Base-by-base conservation (phyloP, 1,140 invertebrate species). In the silkworm (Bombyx mori) region DNA sequence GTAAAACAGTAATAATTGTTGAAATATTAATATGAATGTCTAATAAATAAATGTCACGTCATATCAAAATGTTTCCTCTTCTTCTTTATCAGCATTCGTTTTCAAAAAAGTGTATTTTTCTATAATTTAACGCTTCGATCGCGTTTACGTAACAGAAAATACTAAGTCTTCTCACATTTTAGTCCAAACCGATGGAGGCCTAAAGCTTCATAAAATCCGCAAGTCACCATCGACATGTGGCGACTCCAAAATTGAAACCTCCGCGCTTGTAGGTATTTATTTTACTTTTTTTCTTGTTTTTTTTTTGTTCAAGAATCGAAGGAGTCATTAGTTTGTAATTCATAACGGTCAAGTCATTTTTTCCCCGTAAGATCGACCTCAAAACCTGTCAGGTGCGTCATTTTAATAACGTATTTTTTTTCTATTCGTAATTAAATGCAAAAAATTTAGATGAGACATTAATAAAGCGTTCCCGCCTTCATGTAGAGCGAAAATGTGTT, bases 221-320 rank as follows among this genome's bases (percentile, higher is more conserved):
- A 77, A 84, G 81, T 84, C 81, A 84, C 69, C 58, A 65, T 61
- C 70, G 72, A 73, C 81, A 84, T 79, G 76, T 82, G 81, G 67
- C 72, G 61, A 72, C 70, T 68, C 66, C 71, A 55, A 79, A 76
- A 77, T 74, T 72, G 73, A 69, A 74, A 58, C 54, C 58, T 58
- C 57, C 52, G 60, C 65, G 71, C 62, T 60, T 63, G 64, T 68
- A 65, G 26, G 26, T 35, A 35, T 35, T 35, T 35, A 35, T 35
- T 77, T 77, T 73, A 63, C 66, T 69, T 73, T 69, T 68, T 68
- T 65, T 68, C 59, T 66, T 58, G 75, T 73, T 71, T 69, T 61
- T 62, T 61, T 57, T 52, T 61, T 61, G 58, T 64, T 61, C 18
- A 59, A 57, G 60, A 77, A 77, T 75, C 75, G 69, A 73, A 67